These are phyloP conservation scores for Gallirallus australis DNA, from an alignment of 2,797 vertebrate species.

Conservation along the genomic window DNA sequence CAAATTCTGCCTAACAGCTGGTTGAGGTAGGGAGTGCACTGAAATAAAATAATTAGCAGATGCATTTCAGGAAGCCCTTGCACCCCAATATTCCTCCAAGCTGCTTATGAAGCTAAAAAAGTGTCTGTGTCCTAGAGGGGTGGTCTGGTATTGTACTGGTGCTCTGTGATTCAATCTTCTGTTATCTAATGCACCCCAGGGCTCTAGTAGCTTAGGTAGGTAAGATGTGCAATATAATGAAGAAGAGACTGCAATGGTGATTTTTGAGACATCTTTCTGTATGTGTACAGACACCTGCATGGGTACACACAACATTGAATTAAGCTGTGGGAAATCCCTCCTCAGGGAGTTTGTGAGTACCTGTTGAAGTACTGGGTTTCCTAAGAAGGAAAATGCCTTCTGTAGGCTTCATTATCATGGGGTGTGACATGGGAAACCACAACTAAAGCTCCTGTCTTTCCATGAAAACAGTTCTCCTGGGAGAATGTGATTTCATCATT, in stretches of 20 bases:
- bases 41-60: neutral
- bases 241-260: neutral
- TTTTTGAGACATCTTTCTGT: neutral
- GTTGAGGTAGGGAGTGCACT: neutral
- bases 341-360: neutral
- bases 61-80: neutral
- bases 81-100: neutral
- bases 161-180: neutral
- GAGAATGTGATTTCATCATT: neutral
- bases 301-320: neutral
- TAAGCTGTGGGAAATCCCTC: neutral
- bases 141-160: neutral
- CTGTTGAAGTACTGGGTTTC: neutral
- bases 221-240: neutral
- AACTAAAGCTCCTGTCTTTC: neutral
- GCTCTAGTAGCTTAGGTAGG: neutral
- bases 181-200: neutral
- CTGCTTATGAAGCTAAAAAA: neutral
- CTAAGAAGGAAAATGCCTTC: neutral
- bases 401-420: conserved; percentile 8
- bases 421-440: conserved; percentile 8
- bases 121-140: neutral
- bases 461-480: neutral
- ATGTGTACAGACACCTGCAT: neutral
- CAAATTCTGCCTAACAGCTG: neutral